A percentile compares a stretch with the other conserved stretches of the same genome.
Evolutionary conservation across 2,888 invertebrate genomes (phyloP).

Genomic region (Protodeltote pygarga): DNA sequence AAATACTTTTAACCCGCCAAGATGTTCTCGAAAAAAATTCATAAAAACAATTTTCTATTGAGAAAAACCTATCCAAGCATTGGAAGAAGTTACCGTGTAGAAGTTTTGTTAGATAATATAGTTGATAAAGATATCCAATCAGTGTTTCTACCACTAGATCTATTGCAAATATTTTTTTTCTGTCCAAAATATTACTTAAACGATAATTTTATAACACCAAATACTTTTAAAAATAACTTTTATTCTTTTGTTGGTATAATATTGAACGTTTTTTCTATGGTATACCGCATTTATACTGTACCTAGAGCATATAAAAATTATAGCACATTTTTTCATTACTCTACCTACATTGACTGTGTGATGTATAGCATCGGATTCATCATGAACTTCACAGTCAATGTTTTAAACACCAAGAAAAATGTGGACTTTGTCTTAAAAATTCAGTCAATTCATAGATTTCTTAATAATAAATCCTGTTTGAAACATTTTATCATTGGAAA

Average conservation of each 20-base stretch:
- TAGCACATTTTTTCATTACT: too few relatives aligned
- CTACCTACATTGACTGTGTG: not conserved
- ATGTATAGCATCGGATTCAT: not conserved
- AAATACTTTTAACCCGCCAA: not conserved
- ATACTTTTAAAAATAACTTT: too few relatives aligned
- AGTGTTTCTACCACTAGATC: slow-evolving; percentile 16
- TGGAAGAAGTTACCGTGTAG: too few relatives aligned
- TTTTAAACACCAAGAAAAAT: not conserved
- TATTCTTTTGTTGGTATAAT: not conserved
- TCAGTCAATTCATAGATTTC: not conserved
- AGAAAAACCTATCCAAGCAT: not conserved
- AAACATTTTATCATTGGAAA: slow-evolving; percentile 6
- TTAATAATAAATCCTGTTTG: not conserved
- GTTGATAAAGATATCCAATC: slow-evolving; percentile 11
- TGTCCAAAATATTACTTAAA: slow-evolving; percentile 15
- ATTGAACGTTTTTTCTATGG: not conserved
- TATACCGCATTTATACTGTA: not conserved
- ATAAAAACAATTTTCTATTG: not conserved
- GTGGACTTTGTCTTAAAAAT: slow-evolving; percentile 3
- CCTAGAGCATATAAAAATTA: too few relatives aligned
- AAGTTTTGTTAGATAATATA: not conserved
- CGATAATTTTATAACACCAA: not conserved
- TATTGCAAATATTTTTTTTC: slow-evolving; percentile 5
- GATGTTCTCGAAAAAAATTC: not conserved
- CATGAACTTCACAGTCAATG: not conserved